These are phyloP conservation scores for Bostrychus sinensis DNA, from an alignment of 2,113 vertebrate genomes.

Conservation along the genomic window DNA sequence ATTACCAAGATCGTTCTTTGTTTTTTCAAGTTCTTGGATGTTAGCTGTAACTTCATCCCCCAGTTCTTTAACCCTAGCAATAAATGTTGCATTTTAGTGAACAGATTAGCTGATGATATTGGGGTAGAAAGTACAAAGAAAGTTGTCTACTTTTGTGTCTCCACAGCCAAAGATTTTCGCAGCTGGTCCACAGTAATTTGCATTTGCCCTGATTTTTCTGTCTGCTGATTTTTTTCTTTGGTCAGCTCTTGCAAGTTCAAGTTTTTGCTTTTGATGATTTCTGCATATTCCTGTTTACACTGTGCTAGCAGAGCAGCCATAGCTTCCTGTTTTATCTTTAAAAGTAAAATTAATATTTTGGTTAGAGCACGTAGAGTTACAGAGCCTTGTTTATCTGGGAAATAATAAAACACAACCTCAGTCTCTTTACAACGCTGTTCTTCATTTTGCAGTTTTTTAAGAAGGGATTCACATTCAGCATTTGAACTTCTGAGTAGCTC, in stretches of 20 bases:
- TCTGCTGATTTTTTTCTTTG: conserved; percentile 74
- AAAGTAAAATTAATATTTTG: conserved; percentile 22
- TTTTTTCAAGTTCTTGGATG: conserved; percentile 61
- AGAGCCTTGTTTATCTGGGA: background rate
- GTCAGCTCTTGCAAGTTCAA: conserved; percentile 78
- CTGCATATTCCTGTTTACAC: conserved; percentile 71
- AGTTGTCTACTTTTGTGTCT: conserved; percentile 81
- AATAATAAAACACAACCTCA: conserved; percentile 74
- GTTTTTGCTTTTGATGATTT: conserved; percentile 81
- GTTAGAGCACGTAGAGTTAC: background rate
- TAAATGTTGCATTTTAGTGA: background rate
- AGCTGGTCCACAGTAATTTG: conserved; percentile 73
- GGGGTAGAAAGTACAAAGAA: background rate
- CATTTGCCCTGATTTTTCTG: conserved; percentile 73
- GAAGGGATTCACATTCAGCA: conserved; percentile 75
- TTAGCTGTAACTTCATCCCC: conserved; percentile 48
- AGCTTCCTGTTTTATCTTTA: conserved; percentile 74
- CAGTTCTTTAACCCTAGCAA: conserved; percentile 60
- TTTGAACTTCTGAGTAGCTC: conserved; percentile 80
- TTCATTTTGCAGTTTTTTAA: conserved; percentile 77
- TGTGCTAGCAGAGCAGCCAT: conserved; percentile 78
- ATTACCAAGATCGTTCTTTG: conserved; percentile 61
- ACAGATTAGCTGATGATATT: background rate
- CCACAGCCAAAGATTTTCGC: conserved; percentile 76
- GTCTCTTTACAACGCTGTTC: conserved; percentile 77